These are phyloP conservation scores for Zaprionus gabonicus DNA, from an alignment of 1,140 invertebrate species.

Conservation along the genomic window DNA sequence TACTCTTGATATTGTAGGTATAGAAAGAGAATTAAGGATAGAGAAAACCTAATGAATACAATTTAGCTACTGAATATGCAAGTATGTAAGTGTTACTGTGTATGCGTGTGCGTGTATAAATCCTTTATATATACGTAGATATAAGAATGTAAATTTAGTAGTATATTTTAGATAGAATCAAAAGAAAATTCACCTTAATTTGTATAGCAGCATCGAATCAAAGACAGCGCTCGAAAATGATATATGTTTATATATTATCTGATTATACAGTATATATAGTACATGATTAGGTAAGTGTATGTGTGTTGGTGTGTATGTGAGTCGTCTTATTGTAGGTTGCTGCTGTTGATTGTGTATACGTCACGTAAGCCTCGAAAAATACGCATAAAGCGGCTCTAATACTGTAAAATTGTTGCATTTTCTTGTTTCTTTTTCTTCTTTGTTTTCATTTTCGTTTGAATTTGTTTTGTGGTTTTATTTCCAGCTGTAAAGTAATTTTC, in stretches of 20 bases:
- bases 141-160: constrained; percentile 39
- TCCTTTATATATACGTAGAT: constrained; percentile 49
- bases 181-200: constrained; percentile 54
- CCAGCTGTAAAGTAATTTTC: constrained; percentile 74
- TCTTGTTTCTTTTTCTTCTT: constrained; percentile 3
- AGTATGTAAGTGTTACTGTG: constrained; percentile 22
- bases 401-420: constrained; percentile 80
- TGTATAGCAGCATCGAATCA: constrained; percentile 46
- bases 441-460: constrained; percentile 12
- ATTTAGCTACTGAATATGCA: constrained; percentile 44
- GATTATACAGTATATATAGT: constrained; percentile 21
- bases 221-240: constrained; percentile 64
- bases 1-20: constrained; percentile 46
- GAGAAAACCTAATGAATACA: constrained; percentile 49
- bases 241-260: constrained; percentile 42
- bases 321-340: constrained; percentile 47
- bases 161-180: constrained; percentile 32
- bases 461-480: constrained; percentile 3
- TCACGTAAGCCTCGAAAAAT: constrained; percentile 78
- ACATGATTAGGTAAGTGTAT: constrained; percentile 19
- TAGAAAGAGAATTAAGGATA: constrained; percentile 56
- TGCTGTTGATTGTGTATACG: constrained; percentile 78
- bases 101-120: constrained; percentile 45
- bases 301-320: constrained; percentile 30
- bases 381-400: constrained; percentile 80